These are phyloP conservation scores for Caenorhabditis panamensis DNA, from an alignment of 2,888 invertebrate genomes.

Conservation along the genomic window DNA sequence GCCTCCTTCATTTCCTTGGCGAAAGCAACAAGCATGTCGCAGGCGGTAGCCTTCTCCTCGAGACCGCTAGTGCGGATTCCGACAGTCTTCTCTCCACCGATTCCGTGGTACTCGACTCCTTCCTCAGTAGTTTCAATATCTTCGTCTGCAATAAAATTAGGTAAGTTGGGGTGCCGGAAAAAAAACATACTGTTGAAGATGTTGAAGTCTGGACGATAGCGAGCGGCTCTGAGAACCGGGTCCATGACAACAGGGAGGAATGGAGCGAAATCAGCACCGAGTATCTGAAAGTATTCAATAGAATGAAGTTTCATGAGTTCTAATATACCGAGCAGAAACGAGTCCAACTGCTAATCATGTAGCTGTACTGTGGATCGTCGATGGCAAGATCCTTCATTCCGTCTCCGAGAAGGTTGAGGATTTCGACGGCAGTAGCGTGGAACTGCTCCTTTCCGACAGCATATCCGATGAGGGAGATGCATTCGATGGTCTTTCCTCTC, in stretches of 20 bases:
- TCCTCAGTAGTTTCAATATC: conserved; percentile 88
- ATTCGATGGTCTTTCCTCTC: conserved; percentile 98
- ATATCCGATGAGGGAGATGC: conserved; percentile 95
- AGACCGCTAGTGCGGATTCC: conserved; percentile 94
- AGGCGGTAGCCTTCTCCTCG: conserved; percentile 96
- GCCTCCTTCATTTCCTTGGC: conserved; percentile 91
- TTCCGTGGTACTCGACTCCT: conserved; percentile 86
- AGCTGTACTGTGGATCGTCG: conserved; percentile 86
- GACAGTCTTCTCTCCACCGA: conserved; percentile 85
- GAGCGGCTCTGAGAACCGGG: conserved; percentile 92
- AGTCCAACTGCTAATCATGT: conserved; percentile 98
- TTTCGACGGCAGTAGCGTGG: conserved; percentile 92
- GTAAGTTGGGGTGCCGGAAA: background rate
- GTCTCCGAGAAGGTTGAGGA: conserved; percentile 82
- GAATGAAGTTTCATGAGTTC: conserved; percentile 77
- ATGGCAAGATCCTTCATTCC: conserved; percentile 65
- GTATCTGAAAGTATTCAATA: conserved; percentile 41
- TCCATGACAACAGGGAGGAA: conserved; percentile 96
- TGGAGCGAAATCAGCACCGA: conserved; percentile 84
- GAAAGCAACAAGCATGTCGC: conserved; percentile 96
- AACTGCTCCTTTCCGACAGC: conserved; percentile 86
- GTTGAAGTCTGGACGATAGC: conserved; percentile 94
- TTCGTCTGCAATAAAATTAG: conserved; percentile 81
- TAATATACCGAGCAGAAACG: conserved; percentile 93
- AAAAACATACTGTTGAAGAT: conserved; percentile 88